These are phyloP conservation scores for Machimus rusticus DNA, from an alignment of 2,888 invertebrate species.

Conservation along the genomic window DNA sequence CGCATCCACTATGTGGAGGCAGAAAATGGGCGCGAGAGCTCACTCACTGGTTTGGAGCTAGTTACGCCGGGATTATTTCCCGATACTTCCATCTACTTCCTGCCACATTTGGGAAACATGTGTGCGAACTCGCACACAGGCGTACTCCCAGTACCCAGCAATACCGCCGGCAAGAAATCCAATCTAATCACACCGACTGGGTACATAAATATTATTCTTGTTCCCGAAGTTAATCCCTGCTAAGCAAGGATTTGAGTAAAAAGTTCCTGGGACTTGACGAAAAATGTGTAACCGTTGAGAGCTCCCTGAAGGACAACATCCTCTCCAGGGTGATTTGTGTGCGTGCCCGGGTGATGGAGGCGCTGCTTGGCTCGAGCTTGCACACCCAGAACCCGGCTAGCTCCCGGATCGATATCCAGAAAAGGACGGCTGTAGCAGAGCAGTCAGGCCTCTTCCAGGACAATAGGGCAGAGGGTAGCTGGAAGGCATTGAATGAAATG, in stretches of 20 bases:
- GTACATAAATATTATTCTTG: conserved; percentile 41
- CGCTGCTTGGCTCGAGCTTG: not conserved
- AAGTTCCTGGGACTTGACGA: conserved; percentile 39
- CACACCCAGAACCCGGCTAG: not conserved
- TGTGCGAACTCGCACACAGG: not conserved
- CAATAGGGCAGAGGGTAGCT: conserved; percentile 21
- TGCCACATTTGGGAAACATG: not conserved
- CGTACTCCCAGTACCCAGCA: not conserved
- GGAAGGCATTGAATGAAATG: conserved; percentile 34
- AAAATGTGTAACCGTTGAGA: conserved; percentile 26
- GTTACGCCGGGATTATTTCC: conserved; percentile 25
- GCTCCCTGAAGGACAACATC: conserved; percentile 30
- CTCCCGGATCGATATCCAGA: conserved; percentile 36
- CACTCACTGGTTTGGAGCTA: not conserved
- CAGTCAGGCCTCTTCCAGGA: not conserved
- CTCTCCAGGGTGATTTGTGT: conserved; percentile 16
- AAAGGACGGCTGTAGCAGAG: not conserved
- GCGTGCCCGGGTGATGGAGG: not conserved
- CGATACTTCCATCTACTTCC: conserved; percentile 18
- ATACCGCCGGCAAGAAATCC: not conserved
- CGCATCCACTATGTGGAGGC: not conserved
- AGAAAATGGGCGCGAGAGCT: not conserved
- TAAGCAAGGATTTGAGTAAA: conserved; percentile 42
- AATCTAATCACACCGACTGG: conserved; percentile 16
- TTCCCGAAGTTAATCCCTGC: conserved; percentile 42